Percentiles rank a stretch among this genome's conserved stretches.
Conservation (phyloP, 2,797 vertebrate genomes). For the Ispidina lecontei region DNA sequence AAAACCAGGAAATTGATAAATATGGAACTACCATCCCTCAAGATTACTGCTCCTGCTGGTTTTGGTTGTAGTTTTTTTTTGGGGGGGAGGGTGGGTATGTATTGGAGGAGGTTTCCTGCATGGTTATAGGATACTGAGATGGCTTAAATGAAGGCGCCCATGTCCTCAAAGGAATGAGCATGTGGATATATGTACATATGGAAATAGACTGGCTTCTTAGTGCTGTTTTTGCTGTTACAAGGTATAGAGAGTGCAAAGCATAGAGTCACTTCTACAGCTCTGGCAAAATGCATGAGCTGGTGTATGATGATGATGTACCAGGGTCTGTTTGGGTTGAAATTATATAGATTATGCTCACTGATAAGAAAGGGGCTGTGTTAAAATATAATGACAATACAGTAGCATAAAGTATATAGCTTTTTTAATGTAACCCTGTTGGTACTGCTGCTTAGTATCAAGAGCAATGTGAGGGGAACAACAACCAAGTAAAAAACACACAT, state of each 20-base stretch:
- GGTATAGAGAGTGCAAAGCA: not conserved
- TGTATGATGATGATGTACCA: not conserved
- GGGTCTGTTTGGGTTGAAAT: not conserved
- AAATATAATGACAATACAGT: not conserved
- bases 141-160: accelerated
- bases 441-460: not conserved
- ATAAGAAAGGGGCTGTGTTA: not conserved
- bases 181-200: not conserved
- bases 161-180: not conserved
- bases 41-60: not conserved
- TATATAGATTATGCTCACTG: not conserved
- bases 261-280: not conserved
- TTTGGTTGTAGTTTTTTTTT: not conserved
- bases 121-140: not conserved
- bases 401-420: not conserved
- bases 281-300: not conserved
- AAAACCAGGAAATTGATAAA: not conserved
- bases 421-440: not conserved
- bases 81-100: not conserved
- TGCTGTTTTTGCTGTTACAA: not conserved
- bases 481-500: too few relatives aligned
- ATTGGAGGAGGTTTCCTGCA: not conserved
- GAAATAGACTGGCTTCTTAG: not conserved
- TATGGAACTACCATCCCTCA: not conserved
- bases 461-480: accelerated